phyloP scores from a whole-genome alignment of 2,797 vertebrate species.

The Chrysocyon brachyurus region DNA sequence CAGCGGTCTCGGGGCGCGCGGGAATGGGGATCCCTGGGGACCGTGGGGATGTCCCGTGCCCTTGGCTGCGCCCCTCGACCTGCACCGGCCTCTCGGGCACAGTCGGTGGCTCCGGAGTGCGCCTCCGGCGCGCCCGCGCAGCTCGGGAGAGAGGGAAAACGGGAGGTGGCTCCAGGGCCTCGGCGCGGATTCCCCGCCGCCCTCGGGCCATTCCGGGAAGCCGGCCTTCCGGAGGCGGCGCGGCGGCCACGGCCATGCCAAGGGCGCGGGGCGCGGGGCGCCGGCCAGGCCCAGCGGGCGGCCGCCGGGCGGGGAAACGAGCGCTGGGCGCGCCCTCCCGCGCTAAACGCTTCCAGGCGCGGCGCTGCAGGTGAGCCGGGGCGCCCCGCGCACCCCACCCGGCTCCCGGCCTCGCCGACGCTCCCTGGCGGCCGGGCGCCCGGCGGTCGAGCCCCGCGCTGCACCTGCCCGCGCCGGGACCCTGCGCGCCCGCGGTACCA shows the following conservation, averaged over 20 bases:
- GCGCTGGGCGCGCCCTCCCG: background rate
- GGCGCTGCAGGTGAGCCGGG: constrained; percentile 56
- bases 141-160: constrained; percentile 15
- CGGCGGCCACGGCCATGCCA: constrained; percentile 83
- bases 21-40: background rate
- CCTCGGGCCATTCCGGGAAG: constrained; percentile 87
- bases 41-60: background rate
- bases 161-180: constrained; percentile 69
- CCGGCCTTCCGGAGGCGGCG: constrained; percentile 84
- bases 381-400: background rate
- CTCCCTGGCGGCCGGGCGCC: constrained; percentile 37
- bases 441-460: background rate
- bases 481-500: background rate
- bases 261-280: constrained; percentile 86
- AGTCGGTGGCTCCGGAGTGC: background rate
- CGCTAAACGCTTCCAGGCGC: constrained; percentile 68
- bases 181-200: constrained; percentile 74
- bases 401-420: background rate
- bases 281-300: constrained; percentile 85
- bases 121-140: background rate
- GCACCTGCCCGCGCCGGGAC: constrained; percentile 78
- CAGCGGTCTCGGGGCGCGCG: background rate
- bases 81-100: background rate
- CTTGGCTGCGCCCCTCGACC: background rate
- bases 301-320: constrained; percentile 48